Evolutionary conservation across 2,797 vertebrate species (phyloP), one percentile per base, ranked within the genome.

Genomic region (Hafferia zeledoni): DNA sequence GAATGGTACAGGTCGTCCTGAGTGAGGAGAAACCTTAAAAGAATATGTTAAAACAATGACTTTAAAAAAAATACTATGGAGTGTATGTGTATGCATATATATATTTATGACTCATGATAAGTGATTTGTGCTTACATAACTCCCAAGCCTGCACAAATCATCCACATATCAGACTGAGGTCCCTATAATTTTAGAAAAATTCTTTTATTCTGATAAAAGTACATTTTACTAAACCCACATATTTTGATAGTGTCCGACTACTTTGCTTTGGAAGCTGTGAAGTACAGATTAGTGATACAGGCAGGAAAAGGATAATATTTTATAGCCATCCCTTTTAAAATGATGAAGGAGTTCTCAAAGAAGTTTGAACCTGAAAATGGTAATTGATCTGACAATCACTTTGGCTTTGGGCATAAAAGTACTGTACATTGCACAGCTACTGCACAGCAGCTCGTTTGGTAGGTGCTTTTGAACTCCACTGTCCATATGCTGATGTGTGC

Each of bases 251-350:
- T 44, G 27, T 71, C 91, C 39, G 89, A 80, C 57, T 85, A 37
- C 39, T 94, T 94, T 92, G 65, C 74, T 15, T 3, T 85, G 93
- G 79, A 87, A 61, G 5, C 72, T 52, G 30, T 37, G 67, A 96
- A 93, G 61, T 50, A 84, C 47, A 33, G 61, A 79, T 77, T 69
- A 60, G 78, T 84, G 37, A 93, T 47, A 88, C 30, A 28, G 86
- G 43, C 18, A 63, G 44, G 53, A 47, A 87, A 85, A 94, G 57
- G 78, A 30, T 71, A 69, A 33, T 87, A 92, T 91, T 96, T 96
- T 71, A 82, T 60, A 57, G 33, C 31, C 12, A 52, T 64, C 60
- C 61, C 68, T 95, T 71, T 72, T 81, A 87, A 96, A 96, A 78
- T 49, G 2, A 64, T 16, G 41, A 27, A 43, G 56, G 31, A 67